Base-by-base conservation (phyloP, 1,140 invertebrate genomes). In the Aporrectodea caliginosa region DNA sequence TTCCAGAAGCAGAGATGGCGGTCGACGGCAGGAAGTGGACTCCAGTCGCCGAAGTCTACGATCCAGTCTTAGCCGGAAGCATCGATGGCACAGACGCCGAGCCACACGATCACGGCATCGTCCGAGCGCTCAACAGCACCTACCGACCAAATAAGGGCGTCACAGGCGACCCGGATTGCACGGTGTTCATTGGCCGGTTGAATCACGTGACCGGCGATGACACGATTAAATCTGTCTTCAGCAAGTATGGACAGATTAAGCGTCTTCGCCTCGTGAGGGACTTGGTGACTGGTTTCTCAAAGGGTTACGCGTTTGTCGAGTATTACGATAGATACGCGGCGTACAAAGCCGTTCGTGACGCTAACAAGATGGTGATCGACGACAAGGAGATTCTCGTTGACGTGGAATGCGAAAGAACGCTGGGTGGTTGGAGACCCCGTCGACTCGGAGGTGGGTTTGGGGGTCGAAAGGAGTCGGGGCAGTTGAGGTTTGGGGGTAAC, bases 241-340 rank as follows among this genome's bases (percentile, higher is more conserved):
- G 80, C 27, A 80, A 84, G 75, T 88, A 81, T 84, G 86, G 87
- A 27, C 90, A 91, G 82, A 91, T 96, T 31, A 83, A 91, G 70
- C 90, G 90, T 14, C 91, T 92, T 68, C 90, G 92, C 78, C 83
- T 96, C 12, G 92, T 96, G 27, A 90, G 91, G 83, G 93, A 95
- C 83, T 90, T 95, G 77, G 92, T 96, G 0, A 96, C 94, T 2
- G 94, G 94, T 0, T 90, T 91, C 81, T 93, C 94, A 0, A 92
- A 92, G 86, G 90, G 93, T 71, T 97, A 96, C 88, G 94, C 92
- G 2, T 96, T 97, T 89, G 90, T 96, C 16, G 94, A 96, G 88
- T 95, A 92, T 90, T 90, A 91, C 82, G 89, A 88, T 35, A 90
- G 90, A 82, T 88, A 89, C 16, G 89, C 91, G 80, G 92, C 92